These are phyloP conservation scores for Coturnix japonica DNA, from an alignment of 2,113 vertebrate genomes.

Conservation along the genomic window DNA sequence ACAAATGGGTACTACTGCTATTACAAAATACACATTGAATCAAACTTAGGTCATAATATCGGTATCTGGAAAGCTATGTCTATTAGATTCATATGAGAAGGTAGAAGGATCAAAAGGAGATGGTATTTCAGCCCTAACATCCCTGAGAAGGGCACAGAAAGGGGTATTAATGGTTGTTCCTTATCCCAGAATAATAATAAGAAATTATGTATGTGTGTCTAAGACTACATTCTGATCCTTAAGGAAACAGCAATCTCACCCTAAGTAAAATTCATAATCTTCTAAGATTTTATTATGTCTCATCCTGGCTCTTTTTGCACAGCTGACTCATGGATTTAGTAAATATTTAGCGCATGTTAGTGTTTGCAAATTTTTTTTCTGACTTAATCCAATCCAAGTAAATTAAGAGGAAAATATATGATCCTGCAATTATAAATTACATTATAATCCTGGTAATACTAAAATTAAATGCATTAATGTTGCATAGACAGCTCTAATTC, in stretches of 20 bases:
- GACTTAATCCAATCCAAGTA: not conserved
- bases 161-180: not conserved
- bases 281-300: not conserved
- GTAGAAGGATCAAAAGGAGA: not conserved
- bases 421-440: not conserved
- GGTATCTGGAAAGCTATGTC: not conserved
- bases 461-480: not conserved
- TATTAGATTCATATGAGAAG: not conserved
- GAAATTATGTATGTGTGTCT: not conserved
- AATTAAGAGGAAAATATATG: not conserved
- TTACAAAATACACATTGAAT: not conserved
- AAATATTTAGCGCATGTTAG: not conserved
- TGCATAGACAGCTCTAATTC: not conserved
- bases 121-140: not conserved
- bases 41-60: not conserved
- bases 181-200: not conserved
- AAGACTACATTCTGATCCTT: not conserved
- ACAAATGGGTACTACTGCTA: not conserved
- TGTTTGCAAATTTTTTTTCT: not conserved
- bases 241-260: not conserved
- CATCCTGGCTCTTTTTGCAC: not conserved
- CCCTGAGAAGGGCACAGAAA: not conserved
- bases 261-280: not conserved
- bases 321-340: not conserved
- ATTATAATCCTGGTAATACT: not conserved